Percentiles rank a stretch among this genome's conserved stretches.
phyloP scores from a whole-genome alignment of 2,888 invertebrate species.

The Scrobipalpa atriplicella region DNA sequence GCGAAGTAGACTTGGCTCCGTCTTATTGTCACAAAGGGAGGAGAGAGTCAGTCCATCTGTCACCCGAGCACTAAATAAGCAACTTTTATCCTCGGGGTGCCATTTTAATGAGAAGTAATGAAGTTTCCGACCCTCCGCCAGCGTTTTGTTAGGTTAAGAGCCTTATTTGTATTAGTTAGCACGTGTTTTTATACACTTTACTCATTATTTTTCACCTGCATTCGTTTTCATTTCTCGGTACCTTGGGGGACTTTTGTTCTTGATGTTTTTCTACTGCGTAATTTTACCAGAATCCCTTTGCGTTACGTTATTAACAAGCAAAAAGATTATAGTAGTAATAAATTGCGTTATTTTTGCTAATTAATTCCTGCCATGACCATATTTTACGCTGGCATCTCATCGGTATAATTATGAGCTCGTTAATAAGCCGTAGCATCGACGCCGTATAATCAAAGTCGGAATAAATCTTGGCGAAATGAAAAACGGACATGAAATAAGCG shows the following conservation, averaged over 20 bases:
- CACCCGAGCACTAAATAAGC: slow-evolving; percentile 72
- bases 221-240: slow-evolving; percentile 34
- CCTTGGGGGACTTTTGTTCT: slow-evolving; percentile 2
- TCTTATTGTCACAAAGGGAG: slow-evolving; percentile 42
- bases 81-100: slow-evolving; percentile 71
- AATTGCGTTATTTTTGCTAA: slow-evolving; percentile 48
- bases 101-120: slow-evolving; percentile 80
- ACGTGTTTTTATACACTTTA: slow-evolving; percentile 62
- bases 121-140: slow-evolving; percentile 63
- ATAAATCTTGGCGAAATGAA: slow-evolving; percentile 75
- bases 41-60: slow-evolving; percentile 72
- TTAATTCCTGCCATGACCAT: slow-evolving; percentile 59
- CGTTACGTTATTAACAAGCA: slow-evolving; percentile 13
- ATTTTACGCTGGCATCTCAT: slow-evolving; percentile 68
- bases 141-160: slow-evolving; percentile 75
- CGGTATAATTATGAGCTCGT: slow-evolving; percentile 70
- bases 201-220: slow-evolving; percentile 40
- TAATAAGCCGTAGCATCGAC: slow-evolving; percentile 73
- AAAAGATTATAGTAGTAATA: slow-evolving; percentile 29
- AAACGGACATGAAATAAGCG: slow-evolving; percentile 73
- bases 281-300: background rate
- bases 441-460: slow-evolving; percentile 76
- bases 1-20: slow-evolving; percentile 14
- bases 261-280: background rate
- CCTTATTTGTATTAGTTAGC: slow-evolving; percentile 78